A percentile compares a stretch with the other conserved stretches of the same genome.
phyloP scores from a whole-genome alignment of 2,888 invertebrate genomes.

The Pseudoips prasinana region DNA sequence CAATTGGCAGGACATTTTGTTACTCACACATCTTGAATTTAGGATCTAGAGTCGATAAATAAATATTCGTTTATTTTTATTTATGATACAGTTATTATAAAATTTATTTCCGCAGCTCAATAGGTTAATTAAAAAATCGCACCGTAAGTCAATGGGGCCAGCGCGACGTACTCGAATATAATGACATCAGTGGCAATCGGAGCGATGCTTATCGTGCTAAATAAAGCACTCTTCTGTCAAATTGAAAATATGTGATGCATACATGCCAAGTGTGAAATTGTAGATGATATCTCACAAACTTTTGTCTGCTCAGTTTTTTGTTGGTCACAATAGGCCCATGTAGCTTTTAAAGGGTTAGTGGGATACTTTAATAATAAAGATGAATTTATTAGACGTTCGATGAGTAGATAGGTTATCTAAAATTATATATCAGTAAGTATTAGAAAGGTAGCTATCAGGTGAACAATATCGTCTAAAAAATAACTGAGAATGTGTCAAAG shows the following conservation, averaged over 20 bases:
- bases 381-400: constrained; percentile 16
- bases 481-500: no score
- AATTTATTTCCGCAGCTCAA: no score
- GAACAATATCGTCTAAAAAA: no score
- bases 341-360: constrained; percentile 27
- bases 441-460: no score
- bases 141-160: constrained; percentile 48
- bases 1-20: no score
- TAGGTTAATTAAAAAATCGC: neutral
- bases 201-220: constrained; percentile 61
- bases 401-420: no score
- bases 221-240: constrained; percentile 61
- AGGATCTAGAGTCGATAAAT: no score
- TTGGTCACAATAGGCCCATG: constrained; percentile 36
- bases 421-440: no score
- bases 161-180: constrained; percentile 52
- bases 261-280: constrained; percentile 72
- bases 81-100: no score
- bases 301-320: constrained; percentile 35
- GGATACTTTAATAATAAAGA: constrained; percentile 21
- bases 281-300: constrained; percentile 56
- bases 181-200: constrained; percentile 55
- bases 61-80: no score
- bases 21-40: no score
- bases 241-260: constrained; percentile 47